A percentile compares a stretch with the other conserved stretches of the same genome.
Conservation (phyloP, 2,888 invertebrate species). For the Rhingia rostrata region DNA sequence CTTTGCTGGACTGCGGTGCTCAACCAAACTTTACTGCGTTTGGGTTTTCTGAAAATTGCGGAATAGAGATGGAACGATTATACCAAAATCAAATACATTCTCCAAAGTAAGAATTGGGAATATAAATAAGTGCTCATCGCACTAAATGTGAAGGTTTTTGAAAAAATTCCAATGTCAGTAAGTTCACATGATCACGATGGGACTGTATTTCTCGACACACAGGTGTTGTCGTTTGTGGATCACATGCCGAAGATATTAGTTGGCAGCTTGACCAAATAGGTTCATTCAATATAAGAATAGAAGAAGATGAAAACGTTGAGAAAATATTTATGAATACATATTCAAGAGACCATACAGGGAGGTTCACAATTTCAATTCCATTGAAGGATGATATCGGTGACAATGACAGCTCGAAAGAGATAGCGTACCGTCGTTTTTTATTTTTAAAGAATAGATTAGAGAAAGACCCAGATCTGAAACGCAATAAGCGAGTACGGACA, state of each 20-base stretch:
- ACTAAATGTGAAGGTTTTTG: background rate
- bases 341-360: background rate
- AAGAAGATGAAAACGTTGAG: constrained; percentile 17
- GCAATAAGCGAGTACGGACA: background rate
- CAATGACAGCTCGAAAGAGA: constrained; percentile 9
- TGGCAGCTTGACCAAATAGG: too few species aligned
- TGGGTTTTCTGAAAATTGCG: background rate
- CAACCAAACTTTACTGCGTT: background rate
- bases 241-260: too few species aligned
- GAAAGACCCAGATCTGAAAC: background rate
- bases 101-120: background rate
- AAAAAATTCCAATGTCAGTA: constrained; percentile 1
- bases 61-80: background rate
- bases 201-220: constrained; percentile 3
- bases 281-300: background rate
- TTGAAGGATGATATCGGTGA: constrained; percentile 3
- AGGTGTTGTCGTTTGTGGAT: too few species aligned
- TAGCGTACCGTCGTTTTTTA: background rate
- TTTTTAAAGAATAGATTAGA: too few species aligned
- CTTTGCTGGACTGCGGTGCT: background rate
- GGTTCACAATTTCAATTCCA: background rate
- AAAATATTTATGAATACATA: constrained; percentile 13
- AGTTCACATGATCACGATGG: background rate
- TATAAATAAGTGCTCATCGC: background rate
- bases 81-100: background rate